Evolutionary conservation across 2,888 invertebrate species (phyloP).

Genomic region (Eupithecia tripunctaria): DNA sequence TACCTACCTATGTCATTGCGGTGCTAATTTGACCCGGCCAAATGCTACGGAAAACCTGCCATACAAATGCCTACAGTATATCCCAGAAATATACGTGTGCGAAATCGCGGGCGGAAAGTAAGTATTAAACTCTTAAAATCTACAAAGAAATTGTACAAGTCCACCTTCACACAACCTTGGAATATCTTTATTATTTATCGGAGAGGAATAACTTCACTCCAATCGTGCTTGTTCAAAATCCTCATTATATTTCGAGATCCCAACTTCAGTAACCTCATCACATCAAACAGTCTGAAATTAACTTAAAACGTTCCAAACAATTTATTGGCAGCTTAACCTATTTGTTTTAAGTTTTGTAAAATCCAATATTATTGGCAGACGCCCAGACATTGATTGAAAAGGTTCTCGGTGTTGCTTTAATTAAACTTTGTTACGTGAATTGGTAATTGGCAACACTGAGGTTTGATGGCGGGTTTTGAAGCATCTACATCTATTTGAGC

Average conservation of each 20-base stretch:
- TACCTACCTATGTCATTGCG: no score
- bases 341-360: conserved; percentile 29
- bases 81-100: no score
- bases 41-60: no score
- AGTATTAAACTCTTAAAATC: not conserved
- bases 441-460: conserved; percentile 22
- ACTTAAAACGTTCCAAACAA: conserved; percentile 14
- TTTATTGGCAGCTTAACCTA: conserved; percentile 28
- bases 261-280: conserved; percentile 7
- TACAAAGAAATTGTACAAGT: not conserved
- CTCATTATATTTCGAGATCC: not conserved
- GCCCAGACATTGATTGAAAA: conserved; percentile 37
- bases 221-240: not conserved
- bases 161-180: not conserved
- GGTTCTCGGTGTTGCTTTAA: conserved; percentile 29
- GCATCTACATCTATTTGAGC: not conserved
- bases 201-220: not conserved
- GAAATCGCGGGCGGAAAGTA: no score
- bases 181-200: not conserved
- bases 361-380: conserved; percentile 30
- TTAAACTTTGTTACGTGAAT: conserved; percentile 27
- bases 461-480: conserved; percentile 4
- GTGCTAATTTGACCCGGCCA: no score
- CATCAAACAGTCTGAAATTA: conserved; percentile 11
- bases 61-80: no score